Evolutionary conservation across 2,797 vertebrate genomes (phyloP).

Genomic region (Poeciliopsis infans): DNA sequence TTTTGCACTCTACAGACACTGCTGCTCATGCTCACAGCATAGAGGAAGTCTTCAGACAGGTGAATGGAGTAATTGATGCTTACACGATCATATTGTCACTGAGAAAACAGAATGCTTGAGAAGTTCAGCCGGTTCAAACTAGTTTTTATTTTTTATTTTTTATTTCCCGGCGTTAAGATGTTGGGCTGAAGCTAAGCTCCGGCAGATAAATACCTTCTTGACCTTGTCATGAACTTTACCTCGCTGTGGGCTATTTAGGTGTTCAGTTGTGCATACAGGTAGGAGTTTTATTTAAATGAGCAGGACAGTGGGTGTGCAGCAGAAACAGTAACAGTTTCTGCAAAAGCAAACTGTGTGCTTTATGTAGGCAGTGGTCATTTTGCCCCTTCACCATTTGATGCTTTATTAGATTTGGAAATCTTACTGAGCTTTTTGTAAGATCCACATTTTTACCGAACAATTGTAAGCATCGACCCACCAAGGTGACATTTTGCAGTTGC

Average conservation of each 20-base stretch:
- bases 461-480: background rate
- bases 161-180: background rate
- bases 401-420: background rate
- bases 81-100: background rate
- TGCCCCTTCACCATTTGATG: background rate
- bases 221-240: conserved; percentile 3
- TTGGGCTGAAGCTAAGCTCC: background rate
- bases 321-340: background rate
- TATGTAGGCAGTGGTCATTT: background rate
- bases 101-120: background rate
- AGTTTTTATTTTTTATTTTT: background rate
- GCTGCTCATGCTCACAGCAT: conserved; percentile 17
- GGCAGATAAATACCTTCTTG: background rate
- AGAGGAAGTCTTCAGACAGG: conserved; percentile 18
- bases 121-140: background rate
- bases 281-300: background rate
- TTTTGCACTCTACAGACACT: conserved; percentile 26
- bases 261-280: conserved; percentile 2
- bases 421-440: background rate
- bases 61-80: conserved; percentile 14
- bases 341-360: background rate
- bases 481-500: background rate
- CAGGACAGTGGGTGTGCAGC: background rate
- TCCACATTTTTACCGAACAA: background rate
- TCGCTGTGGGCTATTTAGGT: background rate